These are phyloP conservation scores for Riparia riparia DNA, from an alignment of 2,113 vertebrate species.

Conservation along the genomic window DNA sequence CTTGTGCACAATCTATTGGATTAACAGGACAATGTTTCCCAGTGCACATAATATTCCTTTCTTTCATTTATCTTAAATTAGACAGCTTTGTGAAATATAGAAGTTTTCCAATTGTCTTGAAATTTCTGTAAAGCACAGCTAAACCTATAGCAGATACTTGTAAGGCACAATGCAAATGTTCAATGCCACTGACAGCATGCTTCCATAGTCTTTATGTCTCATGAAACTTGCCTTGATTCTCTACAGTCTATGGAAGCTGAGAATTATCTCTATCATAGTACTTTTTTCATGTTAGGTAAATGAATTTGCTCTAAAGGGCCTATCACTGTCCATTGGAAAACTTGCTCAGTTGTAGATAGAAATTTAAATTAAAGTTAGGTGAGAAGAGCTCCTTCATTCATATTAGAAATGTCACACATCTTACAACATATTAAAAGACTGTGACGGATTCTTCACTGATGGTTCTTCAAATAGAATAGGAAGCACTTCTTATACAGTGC, in stretches of 20 bases:
- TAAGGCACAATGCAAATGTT: background rate
- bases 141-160: background rate
- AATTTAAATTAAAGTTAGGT: background rate
- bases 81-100: background rate
- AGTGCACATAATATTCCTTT: background rate
- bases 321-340: background rate
- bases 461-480: background rate
- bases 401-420: background rate
- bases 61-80: background rate
- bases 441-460: background rate
- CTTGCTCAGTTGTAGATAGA: background rate
- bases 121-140: background rate
- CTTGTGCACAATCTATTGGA: background rate
- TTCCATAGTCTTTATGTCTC: background rate
- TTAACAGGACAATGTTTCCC: background rate
- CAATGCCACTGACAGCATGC: background rate
- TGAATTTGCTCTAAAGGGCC: background rate
- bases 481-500: background rate
- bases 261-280: background rate
- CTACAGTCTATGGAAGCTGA: background rate
- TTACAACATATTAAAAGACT: background rate
- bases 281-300: background rate
- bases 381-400: background rate
- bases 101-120: background rate
- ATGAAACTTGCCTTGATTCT: background rate